A percentile compares a stretch with the other conserved stretches of the same genome.
These are phyloP conservation scores for Apaloderma vittatum DNA, from an alignment of 2,113 vertebrate genomes.

Conservation along the genomic window DNA sequence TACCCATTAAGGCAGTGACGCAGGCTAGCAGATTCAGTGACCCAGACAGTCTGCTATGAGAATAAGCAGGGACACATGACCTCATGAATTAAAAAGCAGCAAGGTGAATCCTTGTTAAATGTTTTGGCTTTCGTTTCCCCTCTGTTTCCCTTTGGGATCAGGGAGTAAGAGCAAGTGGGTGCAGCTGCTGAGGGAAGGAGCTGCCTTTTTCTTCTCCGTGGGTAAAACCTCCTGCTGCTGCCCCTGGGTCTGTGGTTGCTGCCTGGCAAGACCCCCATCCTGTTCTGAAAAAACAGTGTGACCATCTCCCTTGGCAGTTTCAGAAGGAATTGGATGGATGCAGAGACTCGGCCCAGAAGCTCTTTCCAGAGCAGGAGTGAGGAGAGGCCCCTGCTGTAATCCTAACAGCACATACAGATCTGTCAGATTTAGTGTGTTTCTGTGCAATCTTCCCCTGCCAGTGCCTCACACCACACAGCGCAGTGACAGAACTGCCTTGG, in stretches of 20 bases:
- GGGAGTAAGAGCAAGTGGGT: background rate
- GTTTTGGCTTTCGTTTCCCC: background rate
- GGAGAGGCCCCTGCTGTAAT: background rate
- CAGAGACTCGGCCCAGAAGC: background rate
- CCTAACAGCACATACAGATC: background rate
- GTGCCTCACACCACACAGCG: fast-evolving
- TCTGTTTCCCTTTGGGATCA: background rate
- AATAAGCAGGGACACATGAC: conserved; percentile 1
- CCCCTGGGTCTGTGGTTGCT: background rate
- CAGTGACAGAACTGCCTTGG: background rate
- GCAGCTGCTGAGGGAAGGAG: background rate
- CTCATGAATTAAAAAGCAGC: conserved; percentile 40
- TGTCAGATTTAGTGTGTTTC: background rate
- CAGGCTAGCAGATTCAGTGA: conserved; percentile 15
- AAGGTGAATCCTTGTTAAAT: background rate
- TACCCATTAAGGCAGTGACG: conserved; percentile 35
- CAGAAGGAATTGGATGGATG: background rate
- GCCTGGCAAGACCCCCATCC: background rate
- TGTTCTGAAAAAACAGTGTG: background rate
- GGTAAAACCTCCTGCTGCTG: background rate
- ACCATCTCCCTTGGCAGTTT: background rate
- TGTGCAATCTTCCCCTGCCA: background rate
- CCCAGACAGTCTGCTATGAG: conserved; percentile 24
- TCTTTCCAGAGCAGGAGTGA: background rate
- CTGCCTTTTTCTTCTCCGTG: background rate